A percentile compares a stretch with the other conserved stretches of the same genome.
Conservation (phyloP, 2,113 vertebrate genomes). For the Scortum barcoo region DNA sequence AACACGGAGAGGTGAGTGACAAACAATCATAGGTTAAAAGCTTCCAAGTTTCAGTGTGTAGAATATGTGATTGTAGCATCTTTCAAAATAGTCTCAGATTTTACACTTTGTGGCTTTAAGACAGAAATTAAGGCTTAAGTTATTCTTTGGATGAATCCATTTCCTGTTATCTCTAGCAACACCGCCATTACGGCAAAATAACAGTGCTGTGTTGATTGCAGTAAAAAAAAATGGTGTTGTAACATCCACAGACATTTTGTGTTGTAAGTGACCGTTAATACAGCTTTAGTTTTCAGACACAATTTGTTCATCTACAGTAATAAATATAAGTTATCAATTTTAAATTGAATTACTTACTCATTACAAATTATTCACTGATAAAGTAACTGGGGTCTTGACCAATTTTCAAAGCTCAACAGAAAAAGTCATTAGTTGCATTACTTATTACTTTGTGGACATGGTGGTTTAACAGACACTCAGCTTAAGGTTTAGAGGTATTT, state of each 20-base stretch:
- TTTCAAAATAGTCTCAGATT: background rate
- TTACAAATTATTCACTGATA: background rate
- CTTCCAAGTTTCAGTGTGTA: background rate
- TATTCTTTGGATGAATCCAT: background rate
- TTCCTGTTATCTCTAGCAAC: background rate
- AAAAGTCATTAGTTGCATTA: background rate
- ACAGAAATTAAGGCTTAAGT: background rate
- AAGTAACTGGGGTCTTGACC: background rate
- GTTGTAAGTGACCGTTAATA: background rate
- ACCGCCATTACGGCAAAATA: background rate
- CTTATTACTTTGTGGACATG: background rate
- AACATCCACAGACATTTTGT: background rate
- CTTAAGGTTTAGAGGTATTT: background rate
- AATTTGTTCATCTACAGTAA: background rate
- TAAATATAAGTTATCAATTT: no score
- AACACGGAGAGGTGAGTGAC: constrained; percentile 64
- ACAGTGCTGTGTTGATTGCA: background rate
- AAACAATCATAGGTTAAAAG: background rate
- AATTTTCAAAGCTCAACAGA: background rate
- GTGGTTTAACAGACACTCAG: background rate
- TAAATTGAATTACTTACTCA: no score
- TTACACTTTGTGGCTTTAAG: background rate
- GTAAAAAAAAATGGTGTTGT: background rate
- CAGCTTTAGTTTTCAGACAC: background rate
- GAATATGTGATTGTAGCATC: background rate